Evolutionary conservation across 2,113 vertebrate species (phyloP), one percentile per base, ranked within the genome.

Genomic region (Vidua macroura): DNA sequence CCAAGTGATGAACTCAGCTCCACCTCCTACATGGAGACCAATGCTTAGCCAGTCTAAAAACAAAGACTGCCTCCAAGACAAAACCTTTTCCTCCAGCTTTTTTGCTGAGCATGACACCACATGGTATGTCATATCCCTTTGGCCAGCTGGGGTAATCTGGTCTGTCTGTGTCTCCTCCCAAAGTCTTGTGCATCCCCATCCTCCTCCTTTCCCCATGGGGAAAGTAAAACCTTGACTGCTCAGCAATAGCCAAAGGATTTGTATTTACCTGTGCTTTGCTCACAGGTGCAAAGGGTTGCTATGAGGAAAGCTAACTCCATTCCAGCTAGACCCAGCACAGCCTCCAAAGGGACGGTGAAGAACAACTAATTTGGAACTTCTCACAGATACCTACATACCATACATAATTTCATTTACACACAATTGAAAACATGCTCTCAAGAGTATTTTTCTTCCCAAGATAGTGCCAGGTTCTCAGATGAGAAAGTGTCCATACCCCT

Each of bases 361-460:
- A 64, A 27, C 14, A 73, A n/a, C 6, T 33, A 22, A 67, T 14
- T 21, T 44, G 37, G 72, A 88, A 53, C 41, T 55, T 75, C 63
- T 62, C 13, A 51, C n/a, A 63, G 52, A n/a, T 13, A 39, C 21
- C 13, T 17, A 17, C 8, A 39, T 4, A 30, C 18, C 6, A 41
- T 0, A 0, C 7, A 15, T 33, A 2, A 14, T 13, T 17, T 70
- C 7, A 41, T 24, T 59, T 59, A 33, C 0, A 4, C 8, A 55
- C 21, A 59, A 20, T 1, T 59, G 15, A 83, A 88, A 76, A 59
- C 1, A 1, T 41, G 7, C 13, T 43, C 19, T 22, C 24, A 53
- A 72, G 14, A 31, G 22, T 30, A 33, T 15, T 64, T 90, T 84
- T 69, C 24, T 11, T 55, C 11, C 11, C 23, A 60, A 75, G 16